These are phyloP conservation scores for Arbacia lixula DNA, from an alignment of 53 echinoderm and acorn worm genomes.

Conservation along the genomic window DNA sequence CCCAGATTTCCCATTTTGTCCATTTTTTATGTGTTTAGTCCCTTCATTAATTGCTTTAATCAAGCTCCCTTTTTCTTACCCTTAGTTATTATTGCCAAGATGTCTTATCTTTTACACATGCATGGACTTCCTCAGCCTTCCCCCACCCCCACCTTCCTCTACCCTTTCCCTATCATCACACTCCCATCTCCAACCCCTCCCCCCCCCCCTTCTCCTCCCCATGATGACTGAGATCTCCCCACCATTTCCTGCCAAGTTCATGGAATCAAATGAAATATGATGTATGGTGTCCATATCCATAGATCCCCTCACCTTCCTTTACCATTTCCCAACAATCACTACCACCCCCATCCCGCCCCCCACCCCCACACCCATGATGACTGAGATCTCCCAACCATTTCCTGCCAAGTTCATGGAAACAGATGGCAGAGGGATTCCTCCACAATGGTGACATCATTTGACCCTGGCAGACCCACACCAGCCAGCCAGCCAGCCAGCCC, in stretches of 20 bases:
- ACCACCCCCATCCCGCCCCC: not conserved
- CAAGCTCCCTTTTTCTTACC: no score
- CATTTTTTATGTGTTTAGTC: no score
- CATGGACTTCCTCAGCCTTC: no score
- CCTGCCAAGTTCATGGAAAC: constrained; percentile 34
- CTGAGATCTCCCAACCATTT: constrained; percentile 20
- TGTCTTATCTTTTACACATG: no score
- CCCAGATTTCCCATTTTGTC: no score
- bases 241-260: constrained; percentile 31
- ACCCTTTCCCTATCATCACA: no score
- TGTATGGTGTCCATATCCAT: no score
- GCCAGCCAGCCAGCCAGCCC: not conserved
- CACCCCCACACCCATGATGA: not conserved
- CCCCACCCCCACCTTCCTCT: no score
- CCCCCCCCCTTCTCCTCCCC: not conserved
- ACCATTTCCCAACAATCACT: not conserved
- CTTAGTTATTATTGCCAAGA: no score
- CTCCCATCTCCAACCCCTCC: not conserved
- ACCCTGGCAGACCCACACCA: constrained; percentile 7
- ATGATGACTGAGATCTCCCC: constrained; percentile 8
- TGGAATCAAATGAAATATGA: constrained; percentile 41
- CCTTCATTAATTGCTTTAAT: no score
- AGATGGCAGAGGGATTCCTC: constrained; percentile 35
- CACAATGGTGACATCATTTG: constrained; percentile 49
- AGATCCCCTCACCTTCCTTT: no score